Percentiles rank a stretch among this genome's conserved stretches.
Evolutionary conservation across 2,888 invertebrate genomes (phyloP).

Genomic region (Eristalis tenax): DNA sequence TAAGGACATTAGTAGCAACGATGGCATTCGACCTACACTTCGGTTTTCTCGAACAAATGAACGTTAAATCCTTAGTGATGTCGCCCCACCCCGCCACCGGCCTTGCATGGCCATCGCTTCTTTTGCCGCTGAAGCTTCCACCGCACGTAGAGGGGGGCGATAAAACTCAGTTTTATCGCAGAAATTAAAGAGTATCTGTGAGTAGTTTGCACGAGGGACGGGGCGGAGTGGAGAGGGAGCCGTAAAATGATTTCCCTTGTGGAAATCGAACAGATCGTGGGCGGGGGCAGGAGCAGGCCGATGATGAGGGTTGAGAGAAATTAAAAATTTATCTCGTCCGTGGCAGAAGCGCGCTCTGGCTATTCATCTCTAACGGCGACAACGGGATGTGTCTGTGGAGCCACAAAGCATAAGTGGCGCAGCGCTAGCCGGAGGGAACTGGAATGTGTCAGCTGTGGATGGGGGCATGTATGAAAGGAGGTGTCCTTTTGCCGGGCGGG

Average conservation of each 20-base stretch:
- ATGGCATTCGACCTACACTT: conserved; percentile 24
- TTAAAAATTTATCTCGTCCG: conserved; percentile 22
- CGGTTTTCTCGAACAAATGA: conserved; percentile 14
- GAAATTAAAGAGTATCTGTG: conserved; percentile 19
- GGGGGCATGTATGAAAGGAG: neutral
- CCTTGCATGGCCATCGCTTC: too few relatives aligned
- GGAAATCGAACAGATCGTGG: conserved; percentile 16
- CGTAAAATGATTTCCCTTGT: conserved; percentile 54
- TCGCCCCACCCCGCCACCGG: neutral
- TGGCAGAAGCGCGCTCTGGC: neutral
- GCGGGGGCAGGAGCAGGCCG: neutral
- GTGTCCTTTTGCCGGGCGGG: neutral
- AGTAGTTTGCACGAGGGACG: neutral
- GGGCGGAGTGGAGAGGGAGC: neutral
- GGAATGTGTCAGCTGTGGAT: neutral
- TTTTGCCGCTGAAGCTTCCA: neutral
- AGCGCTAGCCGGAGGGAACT: neutral
- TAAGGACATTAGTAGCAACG: conserved; percentile 28
- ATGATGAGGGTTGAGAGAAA: conserved; percentile 4
- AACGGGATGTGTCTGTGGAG: neutral
- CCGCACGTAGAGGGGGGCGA: neutral
- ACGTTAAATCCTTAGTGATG: neutral
- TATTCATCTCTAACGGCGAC: neutral
- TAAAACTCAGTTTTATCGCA: conserved; percentile 14
- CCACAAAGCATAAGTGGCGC: neutral